These are phyloP conservation scores for Recurvirostra avosetta DNA, from an alignment of 2,113 vertebrate genomes.

Conservation along the genomic window DNA sequence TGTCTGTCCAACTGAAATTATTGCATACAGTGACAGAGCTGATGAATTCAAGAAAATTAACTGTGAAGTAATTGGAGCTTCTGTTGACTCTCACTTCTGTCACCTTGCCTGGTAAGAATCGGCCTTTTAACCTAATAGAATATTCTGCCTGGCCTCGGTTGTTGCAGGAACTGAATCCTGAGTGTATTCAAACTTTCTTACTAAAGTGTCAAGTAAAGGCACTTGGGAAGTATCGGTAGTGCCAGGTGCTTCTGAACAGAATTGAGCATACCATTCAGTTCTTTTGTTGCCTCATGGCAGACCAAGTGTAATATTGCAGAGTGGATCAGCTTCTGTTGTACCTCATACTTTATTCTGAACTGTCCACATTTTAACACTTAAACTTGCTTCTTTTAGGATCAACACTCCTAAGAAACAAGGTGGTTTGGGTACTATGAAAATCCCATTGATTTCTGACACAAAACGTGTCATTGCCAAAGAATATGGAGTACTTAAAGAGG, in stretches of 20 bases:
- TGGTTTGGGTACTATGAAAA: slow-evolving; percentile 92
- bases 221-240: not conserved
- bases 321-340: not conserved
- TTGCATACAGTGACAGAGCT: slow-evolving; percentile 92
- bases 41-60: slow-evolving; percentile 92
- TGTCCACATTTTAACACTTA: not conserved
- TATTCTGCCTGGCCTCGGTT: not conserved
- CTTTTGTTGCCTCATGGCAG: not conserved
- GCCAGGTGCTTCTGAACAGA: not conserved
- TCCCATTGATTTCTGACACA: slow-evolving; percentile 90
- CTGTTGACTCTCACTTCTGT: slow-evolving; percentile 96
- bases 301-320: not conserved
- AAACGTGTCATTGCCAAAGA: slow-evolving; percentile 84
- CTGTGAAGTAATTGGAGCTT: slow-evolving; percentile 94
- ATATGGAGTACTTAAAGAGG: slow-evolving; percentile 93
- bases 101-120: slow-evolving; percentile 90
- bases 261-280: not conserved
- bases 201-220: not conserved
- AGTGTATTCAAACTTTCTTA: not conserved
- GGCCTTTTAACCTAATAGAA: not conserved
- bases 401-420: slow-evolving; percentile 93
- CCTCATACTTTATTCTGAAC: not conserved
- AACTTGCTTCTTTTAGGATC: slow-evolving; percentile 72
- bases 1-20: slow-evolving; percentile 97
- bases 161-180: not conserved